Evolutionary conservation across 2,888 invertebrate species (phyloP).

Genomic region (Dromius quadrimaculatus): DNA sequence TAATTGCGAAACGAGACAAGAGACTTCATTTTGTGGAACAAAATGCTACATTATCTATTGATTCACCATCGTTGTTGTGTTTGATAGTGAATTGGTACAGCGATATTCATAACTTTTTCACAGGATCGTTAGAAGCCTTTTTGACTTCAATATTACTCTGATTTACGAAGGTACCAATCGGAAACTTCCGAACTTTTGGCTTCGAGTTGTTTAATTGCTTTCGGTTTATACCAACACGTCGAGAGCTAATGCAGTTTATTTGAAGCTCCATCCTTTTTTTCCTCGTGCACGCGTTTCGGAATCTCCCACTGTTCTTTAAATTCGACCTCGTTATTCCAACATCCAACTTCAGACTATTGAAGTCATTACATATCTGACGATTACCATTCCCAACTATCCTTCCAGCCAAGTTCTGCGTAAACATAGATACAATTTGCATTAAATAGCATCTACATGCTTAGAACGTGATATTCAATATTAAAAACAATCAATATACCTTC

Average conservation of each 20-base stretch:
- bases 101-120: conserved; percentile 60
- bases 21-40: too few relatives aligned
- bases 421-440: neutral
- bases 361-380: neutral
- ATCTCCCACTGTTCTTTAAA: neutral
- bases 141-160: conserved; percentile 60
- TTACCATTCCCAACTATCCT: neutral
- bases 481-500: conserved; percentile 19
- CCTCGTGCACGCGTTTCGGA: neutral
- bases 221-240: conserved; percentile 46
- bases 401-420: neutral
- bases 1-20: too few relatives aligned
- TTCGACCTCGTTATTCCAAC: neutral
- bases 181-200: conserved; percentile 58
- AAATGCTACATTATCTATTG: too few relatives aligned
- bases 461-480: neutral
- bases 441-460: neutral
- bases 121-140: conserved; percentile 59
- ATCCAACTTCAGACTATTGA: neutral
- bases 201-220: conserved; percentile 52
- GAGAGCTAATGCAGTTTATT: conserved; percentile 53
- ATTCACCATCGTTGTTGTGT: conserved; percentile 13
- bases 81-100: conserved; percentile 39
- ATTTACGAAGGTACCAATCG: conserved; percentile 61
- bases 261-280: conserved; percentile 35